Base-by-base conservation (phyloP, 2,888 invertebrate species). In the Drosophila tanythrix region DNA sequence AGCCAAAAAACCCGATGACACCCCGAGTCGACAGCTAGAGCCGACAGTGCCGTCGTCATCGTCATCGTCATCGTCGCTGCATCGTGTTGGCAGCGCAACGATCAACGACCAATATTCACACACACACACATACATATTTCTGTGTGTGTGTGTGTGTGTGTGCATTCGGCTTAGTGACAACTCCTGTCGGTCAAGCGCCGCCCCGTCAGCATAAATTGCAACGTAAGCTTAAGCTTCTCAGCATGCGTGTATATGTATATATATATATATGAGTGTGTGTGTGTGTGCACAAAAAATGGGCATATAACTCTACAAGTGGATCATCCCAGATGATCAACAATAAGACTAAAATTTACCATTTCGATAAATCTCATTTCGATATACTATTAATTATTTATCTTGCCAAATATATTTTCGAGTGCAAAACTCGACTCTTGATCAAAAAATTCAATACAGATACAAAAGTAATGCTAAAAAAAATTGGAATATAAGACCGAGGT, bases 111-210 rank as follows among this genome's bases (percentile, higher is more conserved):
- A 56, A 53, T 51, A 48, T 59, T 43, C 67, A 58, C 40, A 52
- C 21, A 11, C 38, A 61, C 48, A 64, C 55, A 29, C 36, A 53
- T 51, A 60, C 46, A 40, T 15, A 40, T 31, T 38, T 35, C 29
- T 52, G 51, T 40, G 15, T 51, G 8, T n/a, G 15, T 43, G 38
- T 29, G 36, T 36, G 29, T 40, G n/a, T 53, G 40, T 35, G 55
- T 36, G 53, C 51, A 27, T 43, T 46, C 65, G 61, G 38, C 73
- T 59, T 52, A 36, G 33, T 56, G 35, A 56, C 65, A 40, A 74
- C 70, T 78, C 77, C 77, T 78, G 71, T 62, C 76, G 76, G 43
- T 53, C 63, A 67, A 61, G 61, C 55, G 76, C 70, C 80, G 77
- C 66, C 61, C 55, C 57, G 61, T 75, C 76, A 75, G 80, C 80